Base-by-base conservation (phyloP, 1,140 invertebrate genomes). In the Rhyzopertha dominica region DNA sequence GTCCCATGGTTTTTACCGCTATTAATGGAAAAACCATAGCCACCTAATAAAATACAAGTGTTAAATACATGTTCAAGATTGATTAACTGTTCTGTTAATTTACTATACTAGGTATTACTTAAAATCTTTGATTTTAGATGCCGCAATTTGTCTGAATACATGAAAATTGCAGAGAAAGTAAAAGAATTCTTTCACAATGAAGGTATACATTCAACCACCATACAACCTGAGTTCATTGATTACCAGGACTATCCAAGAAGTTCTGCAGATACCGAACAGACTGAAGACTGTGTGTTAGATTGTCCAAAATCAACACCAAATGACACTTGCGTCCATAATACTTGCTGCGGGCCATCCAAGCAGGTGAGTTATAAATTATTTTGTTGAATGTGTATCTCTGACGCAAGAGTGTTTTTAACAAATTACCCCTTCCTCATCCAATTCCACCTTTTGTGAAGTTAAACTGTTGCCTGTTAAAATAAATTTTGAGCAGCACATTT, bases 181-280 rank as follows among this genome's bases (percentile, higher is more conserved):
- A 95, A 95, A 68, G 88, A 94, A 67, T 94, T 94, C 73, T 94
- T 95, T 66, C 88, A 92, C 60, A 91, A 92, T 65, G 90, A 95
- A 69, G 87, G 88, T 13, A 91, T 92, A 55, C 84, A 87, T 65
- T 92, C 88, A 3, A 93, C 90, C 1, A 95, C 91, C 1, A 94
- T 95, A 66, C 90, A 95, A 62, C 91, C 91, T 0, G 91, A 95
- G 76, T 94, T 95, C 63, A 81, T 90, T 25, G 85, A 90, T 63
- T 73, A 86, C 40, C 50, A 46, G 13, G 60, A 62, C 28, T 53
- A 42, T 36, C 59, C 58, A n/a, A 55, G 54, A 20, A 61, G 47
- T 22, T 49, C 53, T 8, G 53, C 54, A 36, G 54, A 58, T 17
- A 41, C 50, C 7, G 52, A 61, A 37, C 51, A 59, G 14, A 57